These are phyloP conservation scores for Lysandra coridon DNA, from an alignment of 2,888 invertebrate genomes.

Conservation along the genomic window DNA sequence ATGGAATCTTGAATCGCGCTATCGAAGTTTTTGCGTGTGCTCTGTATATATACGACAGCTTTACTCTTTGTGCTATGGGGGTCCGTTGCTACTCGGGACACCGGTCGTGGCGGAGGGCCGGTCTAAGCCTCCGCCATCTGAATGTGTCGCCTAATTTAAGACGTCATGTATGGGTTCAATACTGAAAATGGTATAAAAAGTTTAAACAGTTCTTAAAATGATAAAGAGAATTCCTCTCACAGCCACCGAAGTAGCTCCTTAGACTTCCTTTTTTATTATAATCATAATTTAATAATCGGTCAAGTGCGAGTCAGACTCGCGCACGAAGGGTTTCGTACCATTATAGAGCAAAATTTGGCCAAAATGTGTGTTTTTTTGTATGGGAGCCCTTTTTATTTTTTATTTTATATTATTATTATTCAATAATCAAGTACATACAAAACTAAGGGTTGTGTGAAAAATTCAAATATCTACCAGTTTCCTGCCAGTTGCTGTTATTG, in stretches of 20 bases:
- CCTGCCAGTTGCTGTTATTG: too few relatives aligned
- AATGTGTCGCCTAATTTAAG: conserved; percentile 51
- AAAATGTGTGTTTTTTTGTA: too few relatives aligned
- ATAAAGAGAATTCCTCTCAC: conserved; percentile 53
- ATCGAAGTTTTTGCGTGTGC: conserved; percentile 48
- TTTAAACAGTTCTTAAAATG: conserved; percentile 50
- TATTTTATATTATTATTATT: too few relatives aligned
- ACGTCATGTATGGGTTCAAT: conserved; percentile 53
- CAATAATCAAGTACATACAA: too few relatives aligned
- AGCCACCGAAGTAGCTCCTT: conserved; percentile 54
- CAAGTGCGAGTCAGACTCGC: too few relatives aligned
- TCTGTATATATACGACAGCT: conserved; percentile 44
- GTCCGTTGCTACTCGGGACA: conserved; percentile 57
- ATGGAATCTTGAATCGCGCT: conserved; percentile 57
- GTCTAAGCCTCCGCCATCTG: conserved; percentile 54
- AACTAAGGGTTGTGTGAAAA: too few relatives aligned
- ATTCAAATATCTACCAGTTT: too few relatives aligned
- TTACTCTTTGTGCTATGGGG: conserved; percentile 42
- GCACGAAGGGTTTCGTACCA: too few relatives aligned
- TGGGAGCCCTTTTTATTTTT: too few relatives aligned
- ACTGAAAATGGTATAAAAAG: conserved; percentile 49
- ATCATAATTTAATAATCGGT: neutral
- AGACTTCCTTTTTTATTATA: conserved; percentile 51
- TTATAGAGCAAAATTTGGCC: too few relatives aligned
- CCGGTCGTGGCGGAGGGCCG: conserved; percentile 58